Evolutionary conservation across 2,113 vertebrate species (phyloP).

Genomic region (Gasterosteus nipponicus): DNA sequence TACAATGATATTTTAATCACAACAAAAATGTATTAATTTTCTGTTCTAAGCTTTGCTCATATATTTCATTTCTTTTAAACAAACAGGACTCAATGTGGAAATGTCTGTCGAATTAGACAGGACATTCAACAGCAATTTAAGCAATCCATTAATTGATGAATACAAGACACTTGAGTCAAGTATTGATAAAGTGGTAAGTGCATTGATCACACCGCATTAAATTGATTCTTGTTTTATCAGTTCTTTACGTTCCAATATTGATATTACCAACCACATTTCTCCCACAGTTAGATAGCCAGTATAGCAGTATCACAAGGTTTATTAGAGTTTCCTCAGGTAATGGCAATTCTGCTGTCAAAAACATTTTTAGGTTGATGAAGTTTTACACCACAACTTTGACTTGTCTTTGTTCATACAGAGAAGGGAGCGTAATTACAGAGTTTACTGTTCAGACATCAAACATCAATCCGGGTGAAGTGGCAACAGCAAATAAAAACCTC

Average conservation of each 20-base stretch:
- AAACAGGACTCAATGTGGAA: conserved; percentile 31
- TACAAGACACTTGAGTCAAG: not conserved
- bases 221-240: not conserved
- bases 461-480: not conserved
- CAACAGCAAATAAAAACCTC: conserved; percentile 30
- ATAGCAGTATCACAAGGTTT: conserved; percentile 30
- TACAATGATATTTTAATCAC: too few relatives aligned
- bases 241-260: not conserved
- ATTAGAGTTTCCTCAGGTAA: conserved; percentile 54
- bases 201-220: not conserved
- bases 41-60: too few relatives aligned
- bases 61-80: not conserved
- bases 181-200: conserved; percentile 40
- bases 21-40: too few relatives aligned
- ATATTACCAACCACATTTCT: not conserved
- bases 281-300: conserved; percentile 34
- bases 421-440: conserved; percentile 70
- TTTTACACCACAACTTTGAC: not conserved
- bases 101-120: conserved; percentile 37
- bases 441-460: conserved; percentile 42
- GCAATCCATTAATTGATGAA: not conserved
- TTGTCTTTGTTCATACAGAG: conserved; percentile 48
- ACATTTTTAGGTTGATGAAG: not conserved
- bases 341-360: not conserved
- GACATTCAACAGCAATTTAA: not conserved